Evolutionary conservation across 2,888 invertebrate genomes (phyloP).

Genomic region (Heteropelma amictum): DNA sequence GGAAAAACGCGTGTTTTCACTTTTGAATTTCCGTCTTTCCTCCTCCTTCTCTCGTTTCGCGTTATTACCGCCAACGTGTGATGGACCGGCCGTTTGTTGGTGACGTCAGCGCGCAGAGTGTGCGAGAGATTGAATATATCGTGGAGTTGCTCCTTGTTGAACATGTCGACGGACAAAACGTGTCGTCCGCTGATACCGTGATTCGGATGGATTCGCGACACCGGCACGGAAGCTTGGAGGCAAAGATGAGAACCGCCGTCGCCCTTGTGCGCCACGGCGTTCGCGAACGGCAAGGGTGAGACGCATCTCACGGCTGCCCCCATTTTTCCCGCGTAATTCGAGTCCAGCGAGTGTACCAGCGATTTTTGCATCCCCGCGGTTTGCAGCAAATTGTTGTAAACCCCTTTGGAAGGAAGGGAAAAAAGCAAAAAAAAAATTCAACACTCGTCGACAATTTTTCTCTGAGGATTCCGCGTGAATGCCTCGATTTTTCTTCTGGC

Average conservation of each 20-base stretch:
- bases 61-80: slow-evolving; percentile 85
- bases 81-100: slow-evolving; percentile 90
- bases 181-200: slow-evolving; percentile 86
- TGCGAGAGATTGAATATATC: slow-evolving; percentile 97
- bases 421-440: neutral
- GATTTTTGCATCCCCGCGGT: slow-evolving; percentile 60
- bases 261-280: slow-evolving; percentile 68
- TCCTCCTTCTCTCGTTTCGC: neutral
- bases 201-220: slow-evolving; percentile 66
- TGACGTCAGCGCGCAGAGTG: slow-evolving; percentile 88
- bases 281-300: slow-evolving; percentile 68
- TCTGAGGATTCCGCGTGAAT: no score
- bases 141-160: slow-evolving; percentile 93
- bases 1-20: neutral
- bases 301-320: slow-evolving; percentile 62
- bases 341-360: slow-evolving; percentile 69
- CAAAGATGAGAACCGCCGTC: slow-evolving; percentile 73
- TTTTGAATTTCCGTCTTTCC: neutral
- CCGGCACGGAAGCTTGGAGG: slow-evolving; percentile 55
- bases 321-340: slow-evolving; percentile 68
- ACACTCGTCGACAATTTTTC: no score
- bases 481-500: no score
- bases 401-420: slow-evolving; percentile 42
- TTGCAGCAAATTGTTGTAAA: slow-evolving; percentile 63
- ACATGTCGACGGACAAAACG: slow-evolving; percentile 90